phyloP scores from a whole-genome alignment of 2,888 invertebrate genomes.

The Dicyrtomina minuta region DNA sequence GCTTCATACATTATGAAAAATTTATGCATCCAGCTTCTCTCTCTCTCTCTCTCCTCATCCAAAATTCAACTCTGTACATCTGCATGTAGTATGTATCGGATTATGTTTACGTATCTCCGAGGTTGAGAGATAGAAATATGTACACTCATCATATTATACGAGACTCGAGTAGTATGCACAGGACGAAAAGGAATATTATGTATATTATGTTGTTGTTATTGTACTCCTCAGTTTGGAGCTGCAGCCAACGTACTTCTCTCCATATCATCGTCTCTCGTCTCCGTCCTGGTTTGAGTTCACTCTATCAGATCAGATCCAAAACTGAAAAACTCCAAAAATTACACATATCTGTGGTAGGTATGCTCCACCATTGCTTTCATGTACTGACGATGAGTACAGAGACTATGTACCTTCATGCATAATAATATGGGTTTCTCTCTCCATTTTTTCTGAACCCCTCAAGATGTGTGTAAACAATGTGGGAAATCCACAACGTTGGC shows the following conservation, averaged over 20 bases:
- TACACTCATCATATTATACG: no score
- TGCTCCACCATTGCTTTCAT: no score
- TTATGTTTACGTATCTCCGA: neutral
- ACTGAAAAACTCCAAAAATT: no score
- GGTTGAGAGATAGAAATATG: no score
- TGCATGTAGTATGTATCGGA: neutral
- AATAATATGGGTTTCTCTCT: no score
- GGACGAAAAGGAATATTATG: no score
- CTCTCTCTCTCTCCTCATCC: constrained; percentile 3
- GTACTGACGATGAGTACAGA: no score
- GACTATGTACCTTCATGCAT: no score
- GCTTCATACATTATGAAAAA: constrained; percentile 49
- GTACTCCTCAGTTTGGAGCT: neutral
- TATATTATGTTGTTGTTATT: neutral
- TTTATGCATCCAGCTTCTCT: constrained; percentile 6
- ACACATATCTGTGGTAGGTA: no score
- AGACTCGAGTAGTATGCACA: no score
- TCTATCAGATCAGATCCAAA: constrained; percentile 4
- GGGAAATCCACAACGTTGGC: constrained; percentile 23
- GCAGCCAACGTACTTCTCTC: neutral
- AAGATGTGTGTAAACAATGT: constrained; percentile 29
- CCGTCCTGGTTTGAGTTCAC: constrained; percentile 10
- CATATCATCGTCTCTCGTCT: neutral
- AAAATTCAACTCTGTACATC: constrained; percentile 25
- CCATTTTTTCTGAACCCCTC: constrained; percentile 2